Evolutionary conservation across 1,140 invertebrate species (phyloP), one percentile per base, ranked within the genome.

Genomic region (Campodea augens): DNA sequence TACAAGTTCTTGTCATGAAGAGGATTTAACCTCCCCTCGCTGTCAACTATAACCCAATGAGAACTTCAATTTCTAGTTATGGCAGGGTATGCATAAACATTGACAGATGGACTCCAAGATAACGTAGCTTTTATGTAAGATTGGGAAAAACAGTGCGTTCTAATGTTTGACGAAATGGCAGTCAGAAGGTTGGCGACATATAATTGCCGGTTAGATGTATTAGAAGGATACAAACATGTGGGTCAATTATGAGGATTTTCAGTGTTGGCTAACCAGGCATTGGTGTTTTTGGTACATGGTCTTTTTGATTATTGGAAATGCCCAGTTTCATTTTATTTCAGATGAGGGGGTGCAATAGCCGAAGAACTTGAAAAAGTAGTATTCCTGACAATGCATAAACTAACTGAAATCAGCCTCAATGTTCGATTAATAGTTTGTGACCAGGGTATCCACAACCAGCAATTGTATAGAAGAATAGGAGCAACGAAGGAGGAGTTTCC

Each of bases 361-460:
- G 15, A n/a, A 3, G 36, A 4, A 4, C 20, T 37, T 3, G 20
- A 37, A 19, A 4, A n/a, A 18, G 3, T 37, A 37, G n/a, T 37
- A 18, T 4, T 37, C 3, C n/a, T 18, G 20, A 19, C 36, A 4
- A 4, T n/a, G 4, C 4, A 10, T 4, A 37, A 37, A 37, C 15
- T 37, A 4, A 19, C 36, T 4, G 36, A 37, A 37, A 19, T 19
- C 3, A 19, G 36, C 15, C 2, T 37, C 2, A 37, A n/a, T 37
- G 15, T 37, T 4, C n/a, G 15, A 4, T n/a, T 19, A 18, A 19
- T n/a, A n/a, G n/a, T n/a, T n/a, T n/a, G n/a, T n/a, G n/a, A n/a
- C n/a, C n/a, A n/a, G n/a, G n/a, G n/a, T 37, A 19, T 37, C 10
- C 36, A 37, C 36, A 37, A 37, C 20, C 36, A 37, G 36, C 36